These are phyloP conservation scores for Lepidurus apus DNA, from an alignment of 1,140 invertebrate species.

Conservation along the genomic window DNA sequence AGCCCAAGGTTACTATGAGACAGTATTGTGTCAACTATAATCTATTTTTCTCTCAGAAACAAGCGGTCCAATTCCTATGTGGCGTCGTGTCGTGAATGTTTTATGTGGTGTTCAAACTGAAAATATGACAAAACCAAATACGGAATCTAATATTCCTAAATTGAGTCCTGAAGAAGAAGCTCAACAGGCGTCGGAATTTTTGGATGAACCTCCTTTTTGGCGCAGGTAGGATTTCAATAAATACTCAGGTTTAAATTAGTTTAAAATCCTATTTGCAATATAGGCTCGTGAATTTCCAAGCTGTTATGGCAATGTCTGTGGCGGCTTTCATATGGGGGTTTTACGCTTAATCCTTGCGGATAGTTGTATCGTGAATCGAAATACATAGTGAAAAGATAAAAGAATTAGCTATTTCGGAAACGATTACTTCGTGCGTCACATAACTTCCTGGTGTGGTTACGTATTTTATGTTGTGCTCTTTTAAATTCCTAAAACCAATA, in stretches of 20 bases:
- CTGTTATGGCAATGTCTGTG: slow-evolving; percentile 40
- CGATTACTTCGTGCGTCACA: no score
- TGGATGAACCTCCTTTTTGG: slow-evolving; percentile 40
- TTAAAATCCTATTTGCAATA: slow-evolving; percentile 24
- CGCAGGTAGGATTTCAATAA: slow-evolving; percentile 34
- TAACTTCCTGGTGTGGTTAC: no score
- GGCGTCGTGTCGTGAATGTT: slow-evolving; percentile 31
- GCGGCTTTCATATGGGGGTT: slow-evolving; percentile 41
- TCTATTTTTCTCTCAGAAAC: background rate
- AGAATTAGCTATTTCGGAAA: no score
- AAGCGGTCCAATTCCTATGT: slow-evolving; percentile 26
- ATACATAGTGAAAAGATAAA: background rate
- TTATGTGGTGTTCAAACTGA: slow-evolving; percentile 36
- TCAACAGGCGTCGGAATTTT: slow-evolving; percentile 38
- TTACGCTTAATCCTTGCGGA: slow-evolving; percentile 38
- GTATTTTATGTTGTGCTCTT: background rate
- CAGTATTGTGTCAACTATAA: background rate
- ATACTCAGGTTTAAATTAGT: background rate
- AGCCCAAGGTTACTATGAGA: background rate
- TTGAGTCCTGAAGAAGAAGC: slow-evolving; percentile 40
- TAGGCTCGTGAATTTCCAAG: slow-evolving; percentile 41
- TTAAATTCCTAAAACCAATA: background rate
- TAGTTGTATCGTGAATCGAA: background rate
- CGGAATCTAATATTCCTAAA: slow-evolving; percentile 33
- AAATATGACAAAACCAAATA: slow-evolving; percentile 24